Percentiles rank a stretch among this genome's conserved stretches.
phyloP scores from a whole-genome alignment of 2,888 invertebrate species.

The Malachius bipustulatus region DNA sequence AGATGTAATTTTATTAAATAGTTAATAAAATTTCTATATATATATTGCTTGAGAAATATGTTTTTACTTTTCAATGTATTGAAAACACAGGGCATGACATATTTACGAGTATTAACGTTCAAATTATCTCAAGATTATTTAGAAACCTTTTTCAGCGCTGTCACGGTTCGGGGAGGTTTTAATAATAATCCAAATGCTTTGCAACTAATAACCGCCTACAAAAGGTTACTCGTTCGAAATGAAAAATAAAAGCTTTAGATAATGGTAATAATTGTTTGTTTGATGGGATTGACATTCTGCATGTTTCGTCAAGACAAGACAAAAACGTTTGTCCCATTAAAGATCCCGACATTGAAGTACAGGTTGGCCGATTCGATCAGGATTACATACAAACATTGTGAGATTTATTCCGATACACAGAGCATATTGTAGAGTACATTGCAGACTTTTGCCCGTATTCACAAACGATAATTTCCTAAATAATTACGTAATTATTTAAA shows the following conservation, averaged over 20 bases:
- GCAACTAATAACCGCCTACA: constrained; percentile 17
- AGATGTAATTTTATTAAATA: no score
- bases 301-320: no score
- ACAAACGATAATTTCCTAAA: no score
- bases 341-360: neutral
- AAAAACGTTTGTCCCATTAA: no score
- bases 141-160: constrained; percentile 17
- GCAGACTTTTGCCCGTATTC: constrained; percentile 8
- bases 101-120: constrained; percentile 12
- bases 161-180: constrained; percentile 16
- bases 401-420: constrained; percentile 6
- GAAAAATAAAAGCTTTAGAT: no score
- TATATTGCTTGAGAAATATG: constrained; percentile 9
- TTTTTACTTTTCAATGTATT: constrained; percentile 5
- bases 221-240: constrained; percentile 12
- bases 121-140: constrained; percentile 17
- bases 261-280: no score
- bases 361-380: constrained; percentile 6
- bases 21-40: no score
- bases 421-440: constrained; percentile 11
- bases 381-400: constrained; percentile 8
- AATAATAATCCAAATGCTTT: constrained; percentile 17
- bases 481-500: no score
- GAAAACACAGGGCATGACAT: constrained; percentile 3
- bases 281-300: no score